Base-by-base conservation (phyloP, 2,888 invertebrate species). In the Chalcis sispes region DNA sequence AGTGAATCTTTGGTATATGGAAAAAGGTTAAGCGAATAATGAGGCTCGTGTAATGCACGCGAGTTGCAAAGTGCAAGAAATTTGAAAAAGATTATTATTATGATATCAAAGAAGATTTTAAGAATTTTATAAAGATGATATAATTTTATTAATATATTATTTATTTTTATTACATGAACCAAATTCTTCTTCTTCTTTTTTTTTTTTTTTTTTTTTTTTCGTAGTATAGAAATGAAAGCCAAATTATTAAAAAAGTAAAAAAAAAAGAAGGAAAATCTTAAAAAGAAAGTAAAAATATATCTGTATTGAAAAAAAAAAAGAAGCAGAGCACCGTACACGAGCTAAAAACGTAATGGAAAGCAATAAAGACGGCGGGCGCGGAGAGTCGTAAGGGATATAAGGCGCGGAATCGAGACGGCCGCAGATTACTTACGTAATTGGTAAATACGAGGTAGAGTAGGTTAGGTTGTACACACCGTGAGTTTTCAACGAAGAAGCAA, bases 401-500 rank as follows among this genome's bases (percentile, higher is more conserved):
- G 0, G 40, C 15, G 20, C 15, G 36, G 40, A 64, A 10, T 25
- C 10, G 29, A 80, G 83, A 82, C 82, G 82, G 82, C 85, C 85
- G 84, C 87, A 87, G 88, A 88, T 88, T 88, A 88, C 88, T 88
- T 87, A 87, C 83, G 88, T 88, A 87, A 88, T 88, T 88, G 88
- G 88, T 88, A 88, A 88, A 88, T 87, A 88, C 86, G 86, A 86
- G 88, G n/a, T n/a, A n/a, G n/a, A n/a, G n/a, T n/a, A n/a, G 87
- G 65, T 58, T 29, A 52, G 4, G n/a, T n/a, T n/a, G n/a, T n/a
- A n/a, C n/a, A 40, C 79, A 79, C 80, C 81, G 84, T 83, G 83
- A 77, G 59, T 69, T 85, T 80, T 81, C 61, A 81, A 75, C 77
- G 80, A 72, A 78, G 75, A 77, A 78, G 80, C n/a, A n/a, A n/a